These are phyloP conservation scores for Pterostichus madidus DNA, from an alignment of 2,888 invertebrate genomes.

Conservation along the genomic window DNA sequence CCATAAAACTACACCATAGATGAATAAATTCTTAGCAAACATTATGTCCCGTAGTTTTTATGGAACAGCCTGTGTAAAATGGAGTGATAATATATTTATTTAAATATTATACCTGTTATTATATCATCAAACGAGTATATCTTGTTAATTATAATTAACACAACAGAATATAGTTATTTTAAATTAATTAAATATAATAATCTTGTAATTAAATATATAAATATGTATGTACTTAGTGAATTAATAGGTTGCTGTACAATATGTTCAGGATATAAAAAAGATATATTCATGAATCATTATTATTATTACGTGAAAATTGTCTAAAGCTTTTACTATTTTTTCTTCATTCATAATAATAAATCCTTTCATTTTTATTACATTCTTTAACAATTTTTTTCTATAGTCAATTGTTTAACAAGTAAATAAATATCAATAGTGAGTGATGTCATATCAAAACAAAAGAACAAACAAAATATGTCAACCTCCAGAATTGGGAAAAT, in stretches of 20 bases:
- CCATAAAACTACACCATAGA: too few species aligned
- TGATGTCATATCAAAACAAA: conserved; percentile 10
- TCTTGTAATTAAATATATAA: neutral
- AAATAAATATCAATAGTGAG: neutral
- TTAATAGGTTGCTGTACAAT: neutral
- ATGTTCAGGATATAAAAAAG: neutral
- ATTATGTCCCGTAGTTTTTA: too few species aligned
- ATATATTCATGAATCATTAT: neutral
- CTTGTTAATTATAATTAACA: too few species aligned
- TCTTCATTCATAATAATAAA: neutral
- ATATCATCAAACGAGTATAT: neutral
- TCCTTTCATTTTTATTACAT: neutral
- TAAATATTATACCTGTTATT: neutral
- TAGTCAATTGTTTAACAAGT: neutral
- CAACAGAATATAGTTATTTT: neutral
- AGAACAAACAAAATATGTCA: neutral
- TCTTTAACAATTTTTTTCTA: neutral
- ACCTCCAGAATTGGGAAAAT: conserved; percentile 8
- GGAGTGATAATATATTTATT: neutral
- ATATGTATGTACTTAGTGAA: neutral
- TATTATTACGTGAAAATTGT: neutral
- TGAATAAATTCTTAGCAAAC: too few species aligned
- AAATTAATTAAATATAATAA: neutral
- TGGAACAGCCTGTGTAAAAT: too few species aligned
- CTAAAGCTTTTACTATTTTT: neutral